These are phyloP conservation scores for Lasioglossum malachurum DNA, from an alignment of 2,888 invertebrate species.

Conservation along the genomic window DNA sequence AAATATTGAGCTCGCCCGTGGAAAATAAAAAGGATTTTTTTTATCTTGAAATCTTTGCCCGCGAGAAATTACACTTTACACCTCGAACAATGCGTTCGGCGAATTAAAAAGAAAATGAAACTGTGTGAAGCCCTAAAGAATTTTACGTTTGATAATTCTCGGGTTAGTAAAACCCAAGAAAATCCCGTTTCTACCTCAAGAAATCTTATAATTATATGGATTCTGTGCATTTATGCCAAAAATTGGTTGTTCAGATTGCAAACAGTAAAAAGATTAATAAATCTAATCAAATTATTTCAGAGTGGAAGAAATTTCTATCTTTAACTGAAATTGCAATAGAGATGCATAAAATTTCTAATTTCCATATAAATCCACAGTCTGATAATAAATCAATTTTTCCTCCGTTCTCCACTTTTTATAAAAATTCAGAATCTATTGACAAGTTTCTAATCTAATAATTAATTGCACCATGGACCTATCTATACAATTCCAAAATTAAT, in stretches of 20 bases:
- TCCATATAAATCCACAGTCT: too few species aligned
- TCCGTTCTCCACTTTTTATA: not conserved
- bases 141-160: not conserved
- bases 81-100: not conserved
- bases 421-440: not conserved
- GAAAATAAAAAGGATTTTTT: not conserved
- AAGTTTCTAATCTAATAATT: not conserved
- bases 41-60: not conserved
- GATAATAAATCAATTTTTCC: not conserved
- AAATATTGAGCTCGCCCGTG: not conserved
- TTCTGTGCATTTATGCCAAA: not conserved
- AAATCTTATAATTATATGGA: not conserved
- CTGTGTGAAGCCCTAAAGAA: not conserved
- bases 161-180: not conserved
- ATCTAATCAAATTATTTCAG: not conserved
- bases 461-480: fast-evolving
- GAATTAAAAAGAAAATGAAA: not conserved
- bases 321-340: not conserved
- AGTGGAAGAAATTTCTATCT: not conserved
- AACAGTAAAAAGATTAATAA: too few species aligned
- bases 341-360: not conserved
- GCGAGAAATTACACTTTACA: not conserved
- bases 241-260: not conserved
- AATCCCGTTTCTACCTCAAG: not conserved
- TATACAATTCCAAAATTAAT: not conserved